Evolutionary conservation across 1,140 invertebrate genomes (phyloP), one percentile per base, ranked within the genome.

Genomic region (Magallana ariakensis): DNA sequence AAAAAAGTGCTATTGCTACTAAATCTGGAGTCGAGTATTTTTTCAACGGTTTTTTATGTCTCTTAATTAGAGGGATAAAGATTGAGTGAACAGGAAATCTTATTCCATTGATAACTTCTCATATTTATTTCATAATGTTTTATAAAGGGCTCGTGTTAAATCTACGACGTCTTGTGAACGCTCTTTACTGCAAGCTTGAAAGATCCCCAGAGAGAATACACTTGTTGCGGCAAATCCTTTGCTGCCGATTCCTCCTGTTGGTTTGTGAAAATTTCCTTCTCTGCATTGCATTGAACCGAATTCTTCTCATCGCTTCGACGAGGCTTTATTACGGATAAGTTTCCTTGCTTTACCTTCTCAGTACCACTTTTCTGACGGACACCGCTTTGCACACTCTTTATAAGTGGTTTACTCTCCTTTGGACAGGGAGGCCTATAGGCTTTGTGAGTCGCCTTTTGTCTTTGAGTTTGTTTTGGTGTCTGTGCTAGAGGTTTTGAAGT

Each of bases 201-300:
- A 11, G 66, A 75, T 26, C 66, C 66, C 66, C 66, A 75, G 9
- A 75, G 9, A 26, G 66, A 75, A 75, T 75, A 75, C 19, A 75
- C 66, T 75, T 75, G 66, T 13, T 10, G 22, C 33, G 66, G 22
- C 9, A 75, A 19, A 26, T 75, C 66, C 13, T 75, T 26, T 26
- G 19, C 11, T 46, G 66, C 33, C 33, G 2, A 46, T 46, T 46
- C 33, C 33, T 46, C 33, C 33, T 33, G 22, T 10, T 10, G 7
- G 11, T 26, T 26, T 75, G 19, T 22, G 8, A 10, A 11, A 22
- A 9, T 19, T 19, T 22, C 9, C 9, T 75, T 22, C 6, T 26
- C 66, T 75, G 19, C 8, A 13, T 11, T 26, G 26, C 22, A 9
- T 33, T 26, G 19, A 75, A 10, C 4, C 15, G 5, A 16, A 11